Evolutionary conservation across 2,113 vertebrate species (phyloP), one percentile per base, ranked within the genome.

Genomic region (Todiramphus saurophagus): DNA sequence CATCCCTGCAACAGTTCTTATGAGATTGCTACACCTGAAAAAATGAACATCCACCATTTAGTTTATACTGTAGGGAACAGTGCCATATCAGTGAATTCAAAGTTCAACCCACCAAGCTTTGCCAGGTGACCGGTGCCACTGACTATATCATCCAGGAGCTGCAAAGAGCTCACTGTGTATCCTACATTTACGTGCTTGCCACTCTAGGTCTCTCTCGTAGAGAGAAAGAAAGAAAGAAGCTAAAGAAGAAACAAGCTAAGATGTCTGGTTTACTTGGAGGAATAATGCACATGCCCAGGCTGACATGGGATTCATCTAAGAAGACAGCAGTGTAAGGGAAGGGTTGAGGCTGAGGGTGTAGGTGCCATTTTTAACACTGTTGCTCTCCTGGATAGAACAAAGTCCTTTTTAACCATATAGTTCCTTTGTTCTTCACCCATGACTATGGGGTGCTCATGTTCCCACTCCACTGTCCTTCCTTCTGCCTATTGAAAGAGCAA

Each of bases 11-110:
- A 41, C 17, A 90, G 30, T 24, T 28, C 27, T 43, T 30, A 11
- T 13, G 33, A 72, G 72, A 16, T 33, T 23, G 39, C 33, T 10
- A 69, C 20, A 33, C 30, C 62, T 43, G 33, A 30, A 86, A 76
- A 5, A 73, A 31, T 1, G 2, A 55, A 8, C 30, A 39, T 7
- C 10, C 59, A 76, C 7, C 0, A 0, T 73, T 46, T 53, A 56
- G 8, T 70, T 87, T 80, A 39, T 24, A 82, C 37, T 5, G 9
- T 8, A 7, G 28, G 28, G 21, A 70, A 43, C 41, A 48, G 10
- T 20, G 12, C 23, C 4, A 10, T 8, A 9, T 8, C 31, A 27
- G 11, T 1, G 0, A 53, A 50, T 62, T 58, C 35, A 70, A 74
- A 3, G 11, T 83, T 30, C 92, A 58, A 66, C 16, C 33, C 76